These are phyloP conservation scores for Hirtodrosophila histrioides DNA, from an alignment of 2,888 invertebrate species.

Conservation along the genomic window DNA sequence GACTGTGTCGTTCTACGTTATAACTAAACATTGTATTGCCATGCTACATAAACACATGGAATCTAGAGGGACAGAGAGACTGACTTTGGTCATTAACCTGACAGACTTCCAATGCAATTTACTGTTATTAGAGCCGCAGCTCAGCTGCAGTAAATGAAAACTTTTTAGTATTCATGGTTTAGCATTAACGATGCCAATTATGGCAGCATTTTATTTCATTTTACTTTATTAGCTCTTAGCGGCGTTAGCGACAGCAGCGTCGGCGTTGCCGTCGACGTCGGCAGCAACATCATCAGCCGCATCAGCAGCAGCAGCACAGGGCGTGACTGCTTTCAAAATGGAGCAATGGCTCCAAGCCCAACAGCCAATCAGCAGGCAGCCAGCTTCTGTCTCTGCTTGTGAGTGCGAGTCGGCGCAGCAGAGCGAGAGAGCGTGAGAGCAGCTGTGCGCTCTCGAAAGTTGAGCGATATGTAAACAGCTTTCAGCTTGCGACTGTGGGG, in stretches of 20 bases:
- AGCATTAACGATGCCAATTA: constrained; percentile 75
- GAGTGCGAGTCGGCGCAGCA: constrained; percentile 37
- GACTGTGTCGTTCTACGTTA: too few relatives aligned
- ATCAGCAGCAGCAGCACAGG: constrained; percentile 25
- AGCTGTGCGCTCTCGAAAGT: constrained; percentile 16
- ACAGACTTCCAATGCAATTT: constrained; percentile 29
- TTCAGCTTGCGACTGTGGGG: constrained; percentile 23
- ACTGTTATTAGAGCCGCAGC: constrained; percentile 44
- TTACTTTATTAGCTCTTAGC: constrained; percentile 62
- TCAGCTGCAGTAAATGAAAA: constrained; percentile 58
- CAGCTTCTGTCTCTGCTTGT: not conserved
- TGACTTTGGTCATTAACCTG: constrained; percentile 11
- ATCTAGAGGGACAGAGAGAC: too few relatives aligned
- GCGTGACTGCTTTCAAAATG: constrained; percentile 60
- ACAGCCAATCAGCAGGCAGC: constrained; percentile 50
- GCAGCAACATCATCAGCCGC: constrained; percentile 1
- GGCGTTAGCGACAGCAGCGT: constrained; percentile 7
- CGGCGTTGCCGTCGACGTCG: constrained; percentile 5
- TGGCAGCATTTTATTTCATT: constrained; percentile 74
- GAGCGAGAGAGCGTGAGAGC: constrained; percentile 15
- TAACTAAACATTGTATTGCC: too few relatives aligned
- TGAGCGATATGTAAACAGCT: constrained; percentile 28
- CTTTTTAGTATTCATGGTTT: constrained; percentile 77
- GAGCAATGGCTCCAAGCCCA: constrained; percentile 55
- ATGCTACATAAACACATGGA: too few relatives aligned